Base-by-base conservation (phyloP, 2,888 invertebrate species). In the Tubiluchus corallicola region DNA sequence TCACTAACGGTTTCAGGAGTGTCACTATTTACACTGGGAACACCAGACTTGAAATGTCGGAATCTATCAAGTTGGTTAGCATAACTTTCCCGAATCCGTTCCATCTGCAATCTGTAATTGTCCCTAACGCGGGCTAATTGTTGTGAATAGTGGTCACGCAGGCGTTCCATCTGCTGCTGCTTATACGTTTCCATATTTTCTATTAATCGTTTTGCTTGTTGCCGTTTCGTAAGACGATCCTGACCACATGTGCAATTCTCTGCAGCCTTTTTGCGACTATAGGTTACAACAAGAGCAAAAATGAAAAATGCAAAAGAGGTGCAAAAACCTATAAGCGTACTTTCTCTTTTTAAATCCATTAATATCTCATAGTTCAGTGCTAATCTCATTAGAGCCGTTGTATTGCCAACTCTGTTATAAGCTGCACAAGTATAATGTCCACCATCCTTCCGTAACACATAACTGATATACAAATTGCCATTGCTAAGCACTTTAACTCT, bases 61-160 rank as follows among this genome's bases (percentile, higher is more conserved):
- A 87, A 70, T 61, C 85, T 81, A 56, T 77, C 80, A 41, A 83
- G 77, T 66, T 90, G 90, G 29, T 77, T 73, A 54, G 81, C 78
- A 63, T 92, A 92, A 61, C 85, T 88, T 59, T 76, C 82, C 58
- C 87, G 79, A 52, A 92, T 82, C 77, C 83, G 83, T 57, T 90
- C 90, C 68, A 88, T 80, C 68, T 90, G 90, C 61, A 82, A 82
- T 19, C 79, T 75, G 62, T 90, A 92, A 60, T 92, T 90, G 58
- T 90, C 88, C 59, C 82, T 80, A 56, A 92, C 87, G 51, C 82
- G 74, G 9, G 80, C 79, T 53, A 88, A 84, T 73, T 90, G 88
- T 63, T 77, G 76, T 42, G 83, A 78, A 63, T 92, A 92, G 66
- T 90, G 88, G 62, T 90, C 88, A 20, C 85, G 71, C 48, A 92